phyloP scores from a whole-genome alignment of 2,797 vertebrate species.

The Peromyscus melanophrys region DNA sequence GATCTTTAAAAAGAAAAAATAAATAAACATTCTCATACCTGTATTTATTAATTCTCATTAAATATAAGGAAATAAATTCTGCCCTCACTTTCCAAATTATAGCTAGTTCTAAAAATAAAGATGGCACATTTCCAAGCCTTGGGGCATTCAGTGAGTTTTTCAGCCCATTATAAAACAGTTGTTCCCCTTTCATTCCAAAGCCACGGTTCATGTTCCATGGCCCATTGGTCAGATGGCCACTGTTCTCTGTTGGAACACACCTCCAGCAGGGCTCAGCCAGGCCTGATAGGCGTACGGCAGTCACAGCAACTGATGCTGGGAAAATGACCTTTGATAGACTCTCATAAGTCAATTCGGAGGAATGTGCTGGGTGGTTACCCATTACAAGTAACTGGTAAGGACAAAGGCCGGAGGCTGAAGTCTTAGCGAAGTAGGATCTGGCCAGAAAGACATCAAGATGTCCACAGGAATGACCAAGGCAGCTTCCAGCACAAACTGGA shows the following conservation, averaged over 20 bases:
- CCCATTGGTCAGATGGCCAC: background rate
- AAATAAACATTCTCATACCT: background rate
- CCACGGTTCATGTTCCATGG: background rate
- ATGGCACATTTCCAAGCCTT: background rate
- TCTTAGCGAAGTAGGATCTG: background rate
- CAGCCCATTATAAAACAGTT: constrained; percentile 7
- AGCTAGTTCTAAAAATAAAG: background rate
- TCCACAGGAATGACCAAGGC: background rate
- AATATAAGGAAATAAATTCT: constrained; percentile 36
- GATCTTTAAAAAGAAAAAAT: background rate
- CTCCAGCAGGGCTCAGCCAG: background rate
- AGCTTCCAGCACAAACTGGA: constrained; percentile 10
- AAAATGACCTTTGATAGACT: constrained; percentile 24
- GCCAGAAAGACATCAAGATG: background rate
- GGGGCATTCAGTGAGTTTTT: background rate
- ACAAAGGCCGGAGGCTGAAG: background rate
- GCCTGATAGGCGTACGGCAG: background rate
- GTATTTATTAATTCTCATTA: background rate
- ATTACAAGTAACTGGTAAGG: background rate
- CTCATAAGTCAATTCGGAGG: constrained; percentile 5
- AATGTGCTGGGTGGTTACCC: constrained; percentile 39
- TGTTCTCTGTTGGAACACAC: constrained; percentile 26
- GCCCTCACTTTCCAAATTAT: background rate
- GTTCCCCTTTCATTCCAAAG: constrained; percentile 61
- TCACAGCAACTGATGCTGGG: constrained; percentile 5